Evolutionary conservation across 2,113 vertebrate species (phyloP), one percentile per base, ranked within the genome.

Genomic region (Gadus macrocephalus): DNA sequence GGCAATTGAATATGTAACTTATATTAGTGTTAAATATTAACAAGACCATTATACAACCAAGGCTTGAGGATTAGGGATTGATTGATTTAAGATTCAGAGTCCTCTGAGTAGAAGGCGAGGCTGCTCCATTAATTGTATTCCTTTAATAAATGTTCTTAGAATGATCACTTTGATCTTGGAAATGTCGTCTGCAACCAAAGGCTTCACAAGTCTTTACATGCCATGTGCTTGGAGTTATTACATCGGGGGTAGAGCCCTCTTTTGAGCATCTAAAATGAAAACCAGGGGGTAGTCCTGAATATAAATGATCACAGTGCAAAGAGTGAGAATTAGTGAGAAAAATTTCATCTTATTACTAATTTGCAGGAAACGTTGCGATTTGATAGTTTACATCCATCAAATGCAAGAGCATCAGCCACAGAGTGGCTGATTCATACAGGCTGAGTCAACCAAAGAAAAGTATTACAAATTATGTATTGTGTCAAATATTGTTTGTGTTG

Each of bases 381-480:
- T n/a, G 12, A 14, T 49, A 9, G 8, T 14, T 49, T 49, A 49
- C 2, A 31, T 53, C 55, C 63, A 67, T 62, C 20, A 74, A 66
- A 78, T 64, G 20, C 60, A 67, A 49, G 35, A 28, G 62, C 53
- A 14, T 16, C 7, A 15, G 66, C 17, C 3, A 16, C 59, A 19
- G 27, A n/a, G n/a, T 66, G 27, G 3, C 60, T 12, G 49, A 75
- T 70, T 38, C 42, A 49, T 49, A 49, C 11, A 49, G 42, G 42
- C 42, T 38, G 17, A 58, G 60, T 22, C 38, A 74, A 69, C 71
- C 71, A 79, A 69, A 78, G 70, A 66, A 58, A 67, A 58, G 68
- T 66, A 71, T 25, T 25, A 25, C 25, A 3, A 25, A 25, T 25
- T 25, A 25, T 25, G 78, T 77, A 77, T 80, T 75, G 31, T 71